Conservation (phyloP, 2,888 invertebrate genomes). For the Meganola albula region DNA sequence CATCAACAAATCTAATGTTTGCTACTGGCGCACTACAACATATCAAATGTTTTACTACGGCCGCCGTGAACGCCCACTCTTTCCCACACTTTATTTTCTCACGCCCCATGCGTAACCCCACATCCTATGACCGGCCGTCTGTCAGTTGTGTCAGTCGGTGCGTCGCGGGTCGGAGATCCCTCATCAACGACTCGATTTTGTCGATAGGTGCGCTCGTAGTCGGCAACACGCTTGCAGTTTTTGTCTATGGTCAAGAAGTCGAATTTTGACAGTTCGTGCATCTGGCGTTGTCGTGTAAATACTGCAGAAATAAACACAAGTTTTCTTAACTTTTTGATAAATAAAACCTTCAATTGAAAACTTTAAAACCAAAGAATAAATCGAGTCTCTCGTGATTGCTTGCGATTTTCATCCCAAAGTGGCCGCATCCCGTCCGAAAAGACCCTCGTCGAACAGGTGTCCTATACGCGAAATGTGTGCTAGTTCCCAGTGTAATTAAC, state of each 20-base stretch:
- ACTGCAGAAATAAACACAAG: constrained; percentile 59
- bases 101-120: constrained; percentile 87
- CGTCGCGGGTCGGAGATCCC: constrained; percentile 43
- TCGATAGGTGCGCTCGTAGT: constrained; percentile 51
- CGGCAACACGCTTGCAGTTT: constrained; percentile 52
- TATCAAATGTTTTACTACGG: constrained; percentile 81
- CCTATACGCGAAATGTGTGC: constrained; percentile 82
- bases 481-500: constrained; percentile 74
- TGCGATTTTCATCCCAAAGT: constrained; percentile 25
- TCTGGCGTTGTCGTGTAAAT: constrained; percentile 69
- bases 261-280: constrained; percentile 70
- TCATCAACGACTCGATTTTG: constrained; percentile 34
- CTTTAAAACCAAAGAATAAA: constrained; percentile 7
- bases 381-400: constrained; percentile 13
- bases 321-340: constrained; percentile 36
- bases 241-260: constrained; percentile 63
- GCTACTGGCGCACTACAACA: constrained; percentile 70
- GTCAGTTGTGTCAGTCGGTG: constrained; percentile 49
- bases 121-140: constrained; percentile 80
- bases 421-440: constrained; percentile 82
- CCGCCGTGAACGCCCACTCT: constrained; percentile 83
- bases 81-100: constrained; percentile 90
- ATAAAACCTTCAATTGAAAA: constrained; percentile 22
- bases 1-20: constrained; percentile 49
- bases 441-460: constrained; percentile 85